Percentiles rank a stretch among this genome's conserved stretches.
phyloP scores from a whole-genome alignment of 2,888 invertebrate genomes.

The Oligia fasciuncula region DNA sequence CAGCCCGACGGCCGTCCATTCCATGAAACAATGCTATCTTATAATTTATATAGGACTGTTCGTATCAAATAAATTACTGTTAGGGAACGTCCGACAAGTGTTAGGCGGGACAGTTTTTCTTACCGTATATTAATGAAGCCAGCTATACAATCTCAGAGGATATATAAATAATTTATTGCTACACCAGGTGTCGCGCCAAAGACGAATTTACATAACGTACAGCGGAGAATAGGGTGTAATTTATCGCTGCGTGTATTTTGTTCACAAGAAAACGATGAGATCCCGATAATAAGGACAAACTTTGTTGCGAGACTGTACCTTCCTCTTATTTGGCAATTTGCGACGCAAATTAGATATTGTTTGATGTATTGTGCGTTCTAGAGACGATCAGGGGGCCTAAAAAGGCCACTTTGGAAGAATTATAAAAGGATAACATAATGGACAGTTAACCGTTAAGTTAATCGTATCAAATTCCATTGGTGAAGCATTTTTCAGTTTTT shows the following conservation, averaged over 20 bases:
- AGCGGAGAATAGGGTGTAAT: constrained; percentile 71
- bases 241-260: constrained; percentile 78
- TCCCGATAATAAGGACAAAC: constrained; percentile 74
- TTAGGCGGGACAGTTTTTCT: constrained; percentile 79
- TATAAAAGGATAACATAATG: too few relatives aligned
- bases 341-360: constrained; percentile 65
- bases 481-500: too few relatives aligned
- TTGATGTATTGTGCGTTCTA: constrained; percentile 36
- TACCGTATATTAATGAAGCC: constrained; percentile 85
- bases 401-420: too few relatives aligned
- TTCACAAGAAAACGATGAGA: constrained; percentile 76
- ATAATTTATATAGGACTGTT: constrained; percentile 61
- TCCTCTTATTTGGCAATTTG: constrained; percentile 55
- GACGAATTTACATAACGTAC: constrained; percentile 82
- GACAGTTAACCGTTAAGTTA: too few relatives aligned
- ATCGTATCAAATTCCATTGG: too few relatives aligned
- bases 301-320: constrained; percentile 49
- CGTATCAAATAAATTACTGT: constrained; percentile 66
- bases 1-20: constrained; percentile 24
- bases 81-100: constrained; percentile 74
- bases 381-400: constrained; percentile 3
- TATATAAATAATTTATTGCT: constrained; percentile 87
- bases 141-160: constrained; percentile 81
- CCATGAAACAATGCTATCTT: constrained; percentile 49
- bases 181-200: constrained; percentile 82